Evolutionary conservation across 2,797 vertebrate genomes (phyloP), one percentile per base, ranked within the genome.

Genomic region (Hemibagrus guttatus): DNA sequence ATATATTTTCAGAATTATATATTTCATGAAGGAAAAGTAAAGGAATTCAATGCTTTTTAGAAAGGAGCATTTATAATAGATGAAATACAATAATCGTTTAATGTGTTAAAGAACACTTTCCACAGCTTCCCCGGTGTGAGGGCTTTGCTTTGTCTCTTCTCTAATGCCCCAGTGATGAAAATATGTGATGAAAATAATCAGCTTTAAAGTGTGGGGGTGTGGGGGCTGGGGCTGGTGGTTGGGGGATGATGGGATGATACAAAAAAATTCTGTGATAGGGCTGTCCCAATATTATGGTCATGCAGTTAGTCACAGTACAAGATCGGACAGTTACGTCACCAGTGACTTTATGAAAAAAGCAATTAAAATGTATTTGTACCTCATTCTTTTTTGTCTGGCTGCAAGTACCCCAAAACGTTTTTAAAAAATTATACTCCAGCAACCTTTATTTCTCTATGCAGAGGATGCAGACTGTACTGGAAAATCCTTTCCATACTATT

Each of bases 101-200:
- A 63, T 63, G 6, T 3, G 3, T 81, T 81, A 7, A 46, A 81
- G n/a, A 28, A 46, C 7, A 81, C 26, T 63, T 81, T 64, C 26
- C 26, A n/a, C 58, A 49, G 8, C 16, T 63, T 64, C 23, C 9
- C 19, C 26, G 31, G 3, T 68, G 12, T 69, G 21, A 31, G 17
- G 28, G 6, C 46, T 39, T 35, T 54, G 28, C 64, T 56, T 39
- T 69, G 16, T 19, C 42, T 52, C 4, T 14, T 52, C 46, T 83
- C 28, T 68, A 83, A 69, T 69, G 46, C 46, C 49, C 31, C 28
- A 54, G n/a, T 64, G 61, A 58, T 78, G 23, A 39, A 46, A 46
- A 49, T 28, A 61, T 8, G 61, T 82, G 61, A 82, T 39, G 66
- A 83, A 39, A 42, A 83, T 71, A 69, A 83, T 71, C 66, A 71